Evolutionary conservation across 2,888 invertebrate species (phyloP), one percentile per base, ranked within the genome.

Genomic region (Xestobium rufovillosum): DNA sequence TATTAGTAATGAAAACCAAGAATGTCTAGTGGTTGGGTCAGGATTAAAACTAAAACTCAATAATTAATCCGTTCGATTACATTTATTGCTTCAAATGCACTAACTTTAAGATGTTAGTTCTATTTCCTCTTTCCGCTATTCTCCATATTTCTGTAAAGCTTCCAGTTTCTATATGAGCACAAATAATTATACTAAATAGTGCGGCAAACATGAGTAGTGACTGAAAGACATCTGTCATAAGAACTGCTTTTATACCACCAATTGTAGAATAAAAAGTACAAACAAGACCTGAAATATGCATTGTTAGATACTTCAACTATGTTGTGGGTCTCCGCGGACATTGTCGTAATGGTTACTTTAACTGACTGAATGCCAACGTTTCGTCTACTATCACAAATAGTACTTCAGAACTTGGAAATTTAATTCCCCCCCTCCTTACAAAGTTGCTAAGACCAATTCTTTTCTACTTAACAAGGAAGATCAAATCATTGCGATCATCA

Each of bases 201-300:
- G 90, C 83, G 2, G 73, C 78, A 57, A 86, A 89, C 91, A 92
- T 92, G 3, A 92, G 69, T 2, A 82, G 40, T 0, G 88, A 86
- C 61, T 87, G 86, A 48, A 90, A 80, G 2, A 91, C 76, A 56
- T 91, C 91, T 0, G 90, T 90, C 50, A 89, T 77, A 31, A 91
- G 65, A 0, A 91, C 90, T 3, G 91, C 90, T 61, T 91, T 91
- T 78, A 91, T 89, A 19, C 91, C 91, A 11, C 91, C 91, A 44
- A 90, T 70, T 1, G 85, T 81, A 0, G 89, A 87, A 55, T 90
- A 90, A 59, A 90, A 84, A 0, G 88, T 86, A 57, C 89, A 90
- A 3, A 80, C 86, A 29, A 83, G 56, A 2, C 81, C 73, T 59
- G 53, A 55, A 56, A 56, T 38, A 33, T 29, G 25, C 8, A n/a